A percentile compares a stretch with the other conserved stretches of the same genome.
Conservation (phyloP, 1,140 invertebrate species). For the Drosophila pandora region DNA sequence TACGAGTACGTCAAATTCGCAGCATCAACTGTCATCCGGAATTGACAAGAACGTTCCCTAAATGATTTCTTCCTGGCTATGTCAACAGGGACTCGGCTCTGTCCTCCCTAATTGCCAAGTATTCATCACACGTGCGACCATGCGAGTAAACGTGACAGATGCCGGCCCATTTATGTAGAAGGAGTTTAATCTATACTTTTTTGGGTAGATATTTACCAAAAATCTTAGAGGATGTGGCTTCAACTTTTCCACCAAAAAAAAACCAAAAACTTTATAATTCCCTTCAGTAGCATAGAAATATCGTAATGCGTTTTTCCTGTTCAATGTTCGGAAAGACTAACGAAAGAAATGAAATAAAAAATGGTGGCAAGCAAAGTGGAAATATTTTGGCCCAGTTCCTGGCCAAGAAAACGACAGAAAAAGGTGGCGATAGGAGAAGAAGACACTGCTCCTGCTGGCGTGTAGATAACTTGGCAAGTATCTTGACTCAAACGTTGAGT, state of each 20-base stretch:
- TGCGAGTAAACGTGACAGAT: constrained; percentile 75
- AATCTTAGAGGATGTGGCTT: constrained; percentile 20
- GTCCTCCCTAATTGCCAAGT: constrained; percentile 68
- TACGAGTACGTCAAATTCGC: constrained; percentile 6
- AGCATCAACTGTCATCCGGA: constrained; percentile 43
- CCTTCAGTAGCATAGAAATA: constrained; percentile 4
- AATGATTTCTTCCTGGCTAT: constrained; percentile 73
- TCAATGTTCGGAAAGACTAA: constrained; percentile 40
- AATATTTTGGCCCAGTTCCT: constrained; percentile 42
- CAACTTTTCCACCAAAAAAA: constrained; percentile 9
- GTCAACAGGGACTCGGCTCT: constrained; percentile 58
- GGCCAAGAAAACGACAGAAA: constrained; percentile 22
- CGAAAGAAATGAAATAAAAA: constrained; percentile 21
- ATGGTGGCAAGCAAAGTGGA: constrained; percentile 24
- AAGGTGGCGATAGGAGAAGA: constrained; percentile 31
- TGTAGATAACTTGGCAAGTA: constrained; percentile 56
- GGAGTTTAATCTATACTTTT: constrained; percentile 39
- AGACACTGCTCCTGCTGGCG: constrained; percentile 33
- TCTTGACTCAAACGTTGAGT: constrained; percentile 45
- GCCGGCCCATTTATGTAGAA: constrained; percentile 44
- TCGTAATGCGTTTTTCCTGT: constrained; percentile 62
- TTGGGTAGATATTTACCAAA: constrained; percentile 4
- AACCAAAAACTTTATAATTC: constrained; percentile 39
- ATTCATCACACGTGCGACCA: constrained; percentile 78
- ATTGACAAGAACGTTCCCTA: constrained; percentile 66